Evolutionary conservation across 1,140 invertebrate species (phyloP), one percentile per base, ranked within the genome.

Genomic region (Brachionus sp.): DNA sequence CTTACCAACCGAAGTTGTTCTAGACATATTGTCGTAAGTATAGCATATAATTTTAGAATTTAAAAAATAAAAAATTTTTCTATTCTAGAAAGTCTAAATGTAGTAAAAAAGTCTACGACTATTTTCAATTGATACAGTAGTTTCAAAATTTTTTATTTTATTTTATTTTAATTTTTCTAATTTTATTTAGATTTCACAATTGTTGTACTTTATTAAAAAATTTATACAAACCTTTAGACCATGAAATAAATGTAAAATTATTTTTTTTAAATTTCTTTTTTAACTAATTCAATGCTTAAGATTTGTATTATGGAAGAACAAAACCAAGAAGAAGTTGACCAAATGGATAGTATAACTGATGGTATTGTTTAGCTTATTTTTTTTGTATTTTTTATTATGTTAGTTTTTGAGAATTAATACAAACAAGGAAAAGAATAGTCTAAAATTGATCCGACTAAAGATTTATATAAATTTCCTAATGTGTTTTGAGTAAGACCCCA

Each of bases 111-210:
- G 46, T 75, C 19, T 46, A 75, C 23, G 70, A 75, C 25, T 75
- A 75, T 25, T 75, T 75, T 75, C 70, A 75, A 75, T 10, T 75
- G 12, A 75, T 35, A 44, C 70, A 75, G 70, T 75, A 75, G 42
- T 19, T 73, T 73, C 5, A 7, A 50, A 35, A 44, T 19, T 70
- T 70, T 9, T 39, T 29, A n/a, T 75, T 1, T 29, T 29, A 2
- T 66, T 25, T 23, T 23, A n/a, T n/a, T n/a, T n/a, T n/a, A n/a
- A n/a, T n/a, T n/a, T n/a, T n/a, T n/a, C n/a, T n/a, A n/a, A 29
- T 46, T 75, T 25, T 29, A 5, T 62, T n/a, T 62, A 80, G 77
- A 12, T 80, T 80, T 66, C 50, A 80, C 37, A 57, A 44, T 5
- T 62, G 77, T 37, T 80, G 77, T 44, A 80, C 29, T 44, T 25